Base-by-base conservation (phyloP, 2,888 invertebrate genomes). In the Bombylius discolor region DNA sequence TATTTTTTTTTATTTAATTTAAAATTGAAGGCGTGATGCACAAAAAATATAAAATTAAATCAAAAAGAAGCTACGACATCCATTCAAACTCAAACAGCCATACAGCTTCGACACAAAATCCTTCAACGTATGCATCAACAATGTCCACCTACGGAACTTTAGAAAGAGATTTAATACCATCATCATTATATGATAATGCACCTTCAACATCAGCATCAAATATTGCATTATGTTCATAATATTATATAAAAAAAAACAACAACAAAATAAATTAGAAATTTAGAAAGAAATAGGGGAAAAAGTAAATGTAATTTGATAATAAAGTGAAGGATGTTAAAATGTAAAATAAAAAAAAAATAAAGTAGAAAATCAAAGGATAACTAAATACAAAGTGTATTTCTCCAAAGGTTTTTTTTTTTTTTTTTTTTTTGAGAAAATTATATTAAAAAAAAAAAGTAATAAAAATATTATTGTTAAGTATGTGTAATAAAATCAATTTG, bases 1-100 rank as follows among this genome's bases (percentile, higher is more conserved):
- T 47, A 14, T 39, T 49, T 32, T 49, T 56, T 58, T 68, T 68
- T 9, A 61, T 23, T 23, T 23, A 23, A 23, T 23, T 23, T 1
- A 23, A 23, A 23, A 23, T 42, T 42, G 5, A 42, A 79, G 79
- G 78, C 78, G 78, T 80, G 79, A 80, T 79, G 76, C 77, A 77
- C 64, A 68, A 68, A 65, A 71, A 70, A 66, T 63, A 73, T 57
- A 56, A 57, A 55, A 60, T 58, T 58, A 56, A 49, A 52, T 49
- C 55, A 11, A 42, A 42, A 42, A 42, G 55, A 51, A 51, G 50
- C 36, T 60, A 57, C 53, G 63, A 56, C 58, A 59, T 62, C 59
- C 63, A 64, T 62, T 63, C 65, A 58, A 64, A 62, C 63, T 64
- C 64, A 63, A 64, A 65, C 59, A 60, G 11, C 11, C 39, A 11